A percentile compares a stretch with the other conserved stretches of the same genome.
Conservation (phyloP, 92 coral and sea anemone species). For the Ricordea florida region DNA sequence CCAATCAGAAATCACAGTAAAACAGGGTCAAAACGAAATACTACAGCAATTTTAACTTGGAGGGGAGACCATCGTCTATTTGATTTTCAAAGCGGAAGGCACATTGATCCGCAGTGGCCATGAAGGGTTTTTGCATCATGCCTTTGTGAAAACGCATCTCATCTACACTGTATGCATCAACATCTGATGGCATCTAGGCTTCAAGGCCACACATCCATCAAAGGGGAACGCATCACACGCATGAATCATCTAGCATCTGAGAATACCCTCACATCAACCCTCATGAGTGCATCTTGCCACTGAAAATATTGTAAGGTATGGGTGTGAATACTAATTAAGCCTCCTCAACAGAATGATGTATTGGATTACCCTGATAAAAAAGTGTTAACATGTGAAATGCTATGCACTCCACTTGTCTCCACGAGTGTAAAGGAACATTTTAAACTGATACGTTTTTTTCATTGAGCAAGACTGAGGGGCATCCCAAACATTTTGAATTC, state of each 20-base stretch:
- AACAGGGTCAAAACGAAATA: not conserved
- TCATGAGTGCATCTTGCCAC: slow-evolving; percentile 43
- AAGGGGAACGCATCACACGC: slow-evolving; percentile 32
- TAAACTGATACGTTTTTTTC: too few species aligned
- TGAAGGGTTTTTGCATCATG: slow-evolving; percentile 40
- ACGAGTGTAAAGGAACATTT: too few species aligned
- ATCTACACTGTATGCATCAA: slow-evolving; percentile 22
- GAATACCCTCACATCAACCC: slow-evolving; percentile 56
- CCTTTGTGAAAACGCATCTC: slow-evolving; percentile 47
- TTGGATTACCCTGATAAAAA: too few species aligned
- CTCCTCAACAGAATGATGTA: not conserved
- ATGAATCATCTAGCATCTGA: slow-evolving; percentile 62
- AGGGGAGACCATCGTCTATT: slow-evolving; percentile 33
- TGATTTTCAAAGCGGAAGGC: slow-evolving; percentile 14
- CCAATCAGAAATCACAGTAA: not conserved
- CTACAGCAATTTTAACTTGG: slow-evolving; percentile 23
- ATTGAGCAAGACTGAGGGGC: too few species aligned
- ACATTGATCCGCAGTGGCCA: slow-evolving; percentile 27
- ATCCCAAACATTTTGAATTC: too few species aligned
- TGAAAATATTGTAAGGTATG: slow-evolving; percentile 70
- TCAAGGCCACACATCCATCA: slow-evolving; percentile 49
- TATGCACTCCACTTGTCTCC: too few species aligned
- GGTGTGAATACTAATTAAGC: slow-evolving; percentile 45
- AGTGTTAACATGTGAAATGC: too few species aligned
- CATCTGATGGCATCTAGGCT: slow-evolving; percentile 45